Percentiles rank a stretch among this genome's conserved stretches.
Conservation (phyloP, 2,113 vertebrate genomes). For the Apodemus sylvaticus region DNA sequence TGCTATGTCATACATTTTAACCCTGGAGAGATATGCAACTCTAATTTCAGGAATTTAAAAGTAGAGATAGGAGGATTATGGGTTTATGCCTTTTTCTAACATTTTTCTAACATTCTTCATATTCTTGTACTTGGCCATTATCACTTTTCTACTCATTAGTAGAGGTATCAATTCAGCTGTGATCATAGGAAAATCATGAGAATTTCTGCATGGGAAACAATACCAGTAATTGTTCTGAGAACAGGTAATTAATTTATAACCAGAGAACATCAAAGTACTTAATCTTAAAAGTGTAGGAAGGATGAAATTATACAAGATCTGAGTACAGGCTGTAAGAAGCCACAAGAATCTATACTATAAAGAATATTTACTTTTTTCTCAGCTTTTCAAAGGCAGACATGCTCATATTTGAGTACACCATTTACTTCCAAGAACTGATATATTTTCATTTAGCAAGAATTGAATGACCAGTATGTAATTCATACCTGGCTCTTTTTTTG, state of each 20-base stretch:
- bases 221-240: not conserved
- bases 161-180: not conserved
- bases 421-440: slow-evolving; percentile 77
- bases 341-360: not conserved
- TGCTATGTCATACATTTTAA: not conserved
- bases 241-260: not conserved
- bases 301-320: not conserved
- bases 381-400: not conserved
- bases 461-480: slow-evolving; percentile 81
- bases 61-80: not conserved
- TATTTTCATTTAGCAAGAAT: slow-evolving; percentile 76
- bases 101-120: not conserved
- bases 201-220: not conserved
- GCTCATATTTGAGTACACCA: not conserved
- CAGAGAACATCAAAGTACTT: not conserved
- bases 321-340: not conserved
- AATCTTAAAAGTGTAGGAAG: not conserved
- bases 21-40: not conserved
- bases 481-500: slow-evolving; percentile 78
- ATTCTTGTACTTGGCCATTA: not conserved
- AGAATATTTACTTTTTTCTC: not conserved
- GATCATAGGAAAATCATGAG: not conserved
- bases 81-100: not conserved
- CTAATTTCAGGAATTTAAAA: not conserved
- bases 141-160: not conserved